Evolutionary conservation across 2,113 vertebrate genomes (phyloP).

Genomic region (Upupa epops): DNA sequence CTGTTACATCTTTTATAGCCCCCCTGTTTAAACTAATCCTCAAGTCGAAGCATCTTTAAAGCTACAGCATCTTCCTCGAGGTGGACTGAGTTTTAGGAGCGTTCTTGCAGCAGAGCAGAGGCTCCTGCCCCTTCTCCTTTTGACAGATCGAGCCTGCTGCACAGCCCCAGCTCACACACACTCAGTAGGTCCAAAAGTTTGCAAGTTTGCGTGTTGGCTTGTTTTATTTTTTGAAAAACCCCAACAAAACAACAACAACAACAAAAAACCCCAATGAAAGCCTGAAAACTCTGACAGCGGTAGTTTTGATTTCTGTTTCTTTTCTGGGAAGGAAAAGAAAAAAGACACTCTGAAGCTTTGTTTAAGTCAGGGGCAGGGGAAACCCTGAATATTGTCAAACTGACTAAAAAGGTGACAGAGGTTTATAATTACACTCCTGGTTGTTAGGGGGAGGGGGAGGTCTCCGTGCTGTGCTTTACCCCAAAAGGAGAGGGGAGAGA

Average conservation of each 20-base stretch:
- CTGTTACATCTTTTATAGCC: conserved; percentile 86
- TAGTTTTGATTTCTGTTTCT: conserved; percentile 79
- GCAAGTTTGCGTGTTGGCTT: conserved; percentile 35
- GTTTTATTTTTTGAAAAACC: neutral
- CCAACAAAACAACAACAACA: neutral
- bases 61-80: conserved; percentile 71
- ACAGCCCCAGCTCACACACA: conserved; percentile 32
- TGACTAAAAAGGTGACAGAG: conserved; percentile 69
- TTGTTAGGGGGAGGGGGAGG: conserved; percentile 60
- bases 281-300: conserved; percentile 65
- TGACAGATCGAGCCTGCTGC: conserved; percentile 78
- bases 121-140: conserved; percentile 71
- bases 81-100: conserved; percentile 67
- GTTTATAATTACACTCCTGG: conserved; percentile 73
- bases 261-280: neutral
- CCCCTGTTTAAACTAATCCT: conserved; percentile 82
- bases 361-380: conserved; percentile 58
- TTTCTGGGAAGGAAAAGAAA: conserved; percentile 50
- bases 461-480: conserved; percentile 55
- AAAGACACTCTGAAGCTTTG: conserved; percentile 54
- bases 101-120: conserved; percentile 53
- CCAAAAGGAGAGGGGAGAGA: conserved; percentile 42
- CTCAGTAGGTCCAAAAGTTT: conserved; percentile 71
- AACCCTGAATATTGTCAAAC: conserved; percentile 76
- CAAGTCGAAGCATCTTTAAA: conserved; percentile 73